Conservation (phyloP, 35 echinoderm and acorn worm genomes). For the Stichopus chloronotus region DNA sequence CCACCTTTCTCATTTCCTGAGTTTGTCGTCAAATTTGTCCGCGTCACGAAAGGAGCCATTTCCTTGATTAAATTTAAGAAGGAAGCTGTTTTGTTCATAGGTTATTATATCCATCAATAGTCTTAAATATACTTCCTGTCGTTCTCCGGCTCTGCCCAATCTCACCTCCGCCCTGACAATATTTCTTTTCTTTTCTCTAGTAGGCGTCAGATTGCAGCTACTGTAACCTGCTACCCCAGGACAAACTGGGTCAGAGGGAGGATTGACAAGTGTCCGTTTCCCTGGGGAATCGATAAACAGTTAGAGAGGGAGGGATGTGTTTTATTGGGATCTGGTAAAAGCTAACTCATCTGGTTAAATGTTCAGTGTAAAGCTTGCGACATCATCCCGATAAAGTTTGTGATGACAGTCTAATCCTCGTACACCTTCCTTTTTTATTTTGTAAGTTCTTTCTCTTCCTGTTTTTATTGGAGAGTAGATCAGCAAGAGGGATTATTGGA, state of each 20-base stretch:
- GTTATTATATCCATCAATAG: slow-evolving; percentile 44
- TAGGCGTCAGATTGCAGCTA: background rate
- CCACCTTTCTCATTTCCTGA: background rate
- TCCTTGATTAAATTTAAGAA: slow-evolving; percentile 41
- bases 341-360: slow-evolving; percentile 15
- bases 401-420: background rate
- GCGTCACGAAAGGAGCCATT: slow-evolving; percentile 17
- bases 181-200: background rate
- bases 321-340: background rate
- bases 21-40: slow-evolving; percentile 6
- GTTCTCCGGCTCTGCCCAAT: background rate
- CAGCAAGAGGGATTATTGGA: background rate
- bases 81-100: slow-evolving; percentile 10
- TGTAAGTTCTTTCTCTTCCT: background rate
- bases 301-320: background rate
- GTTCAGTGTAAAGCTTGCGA: slow-evolving; percentile 10
- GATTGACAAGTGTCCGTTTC: slow-evolving; percentile 15
- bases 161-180: background rate
- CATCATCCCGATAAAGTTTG: slow-evolving; percentile 8
- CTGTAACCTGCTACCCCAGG: background rate
- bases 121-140: slow-evolving; percentile 2
- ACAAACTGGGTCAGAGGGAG: slow-evolving; percentile 14
- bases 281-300: background rate
- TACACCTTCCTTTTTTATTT: slow-evolving; percentile 3
- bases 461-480: background rate